These are phyloP conservation scores for Montifringilla adamsi DNA, from an alignment of 2,113 vertebrate genomes.

Conservation along the genomic window DNA sequence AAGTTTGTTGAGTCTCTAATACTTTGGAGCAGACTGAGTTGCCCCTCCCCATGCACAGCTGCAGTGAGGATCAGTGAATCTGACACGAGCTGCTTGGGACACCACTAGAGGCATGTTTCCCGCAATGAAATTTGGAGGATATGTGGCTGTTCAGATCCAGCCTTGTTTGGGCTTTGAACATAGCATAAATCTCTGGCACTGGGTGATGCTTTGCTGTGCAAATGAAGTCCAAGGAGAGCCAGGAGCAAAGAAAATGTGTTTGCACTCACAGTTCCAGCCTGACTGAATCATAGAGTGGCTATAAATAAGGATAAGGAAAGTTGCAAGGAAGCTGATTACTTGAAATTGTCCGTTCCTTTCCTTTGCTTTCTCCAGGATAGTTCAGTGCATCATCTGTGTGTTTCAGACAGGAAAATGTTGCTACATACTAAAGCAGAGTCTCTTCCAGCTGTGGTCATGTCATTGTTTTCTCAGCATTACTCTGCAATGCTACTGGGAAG, in stretches of 20 bases:
- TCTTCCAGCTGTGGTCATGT: background rate
- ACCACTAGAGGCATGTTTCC: background rate
- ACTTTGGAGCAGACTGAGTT: background rate
- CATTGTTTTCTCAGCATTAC: background rate
- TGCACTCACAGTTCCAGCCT: constrained; percentile 39
- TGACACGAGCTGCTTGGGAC: background rate
- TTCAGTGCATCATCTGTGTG: constrained; percentile 14
- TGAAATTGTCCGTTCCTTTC: constrained; percentile 34
- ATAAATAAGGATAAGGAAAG: constrained; percentile 58
- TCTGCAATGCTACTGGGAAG: background rate
- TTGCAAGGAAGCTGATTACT: constrained; percentile 39
- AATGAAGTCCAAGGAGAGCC: constrained; percentile 50
- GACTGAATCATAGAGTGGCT: constrained; percentile 23
- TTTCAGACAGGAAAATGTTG: background rate
- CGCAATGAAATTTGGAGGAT: background rate
- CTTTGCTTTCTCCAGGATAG: constrained; percentile 10
- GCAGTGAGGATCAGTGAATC: background rate
- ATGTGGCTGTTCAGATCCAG: constrained; percentile 11
- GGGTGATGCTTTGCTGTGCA: constrained; percentile 36
- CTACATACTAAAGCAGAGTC: background rate
- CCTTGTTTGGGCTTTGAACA: background rate
- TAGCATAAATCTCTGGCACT: constrained; percentile 35
- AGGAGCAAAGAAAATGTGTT: constrained; percentile 23
- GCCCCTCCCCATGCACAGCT: background rate
- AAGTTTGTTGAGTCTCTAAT: background rate